phyloP scores from a whole-genome alignment of 30 jellyfish, hydroid and myxozoan species.

The Morbakka virulenta region DNA sequence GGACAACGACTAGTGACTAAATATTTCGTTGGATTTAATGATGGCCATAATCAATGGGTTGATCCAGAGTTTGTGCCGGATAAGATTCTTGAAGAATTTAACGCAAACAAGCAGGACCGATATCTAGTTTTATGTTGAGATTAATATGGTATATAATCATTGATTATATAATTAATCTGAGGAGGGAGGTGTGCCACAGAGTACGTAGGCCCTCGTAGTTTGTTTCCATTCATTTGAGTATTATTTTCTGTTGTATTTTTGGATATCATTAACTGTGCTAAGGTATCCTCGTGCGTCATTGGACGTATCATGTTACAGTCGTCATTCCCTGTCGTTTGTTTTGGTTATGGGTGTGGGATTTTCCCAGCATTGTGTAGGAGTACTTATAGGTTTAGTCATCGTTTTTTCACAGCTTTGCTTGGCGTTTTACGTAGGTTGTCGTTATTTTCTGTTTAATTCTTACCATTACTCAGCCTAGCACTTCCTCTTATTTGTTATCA shows the following conservation, averaged over 20 bases:
- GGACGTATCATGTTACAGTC: not conserved
- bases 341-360: not conserved
- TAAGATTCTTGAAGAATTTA: constrained; percentile 21
- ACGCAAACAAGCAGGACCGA: constrained; percentile 23
- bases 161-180: constrained; percentile 7
- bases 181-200: constrained; percentile 48
- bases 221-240: not conserved
- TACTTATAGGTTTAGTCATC: not conserved
- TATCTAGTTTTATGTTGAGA: not conserved
- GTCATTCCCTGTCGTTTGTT: not conserved
- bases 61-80: constrained; percentile 34
- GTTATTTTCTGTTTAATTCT: too few relatives aligned
- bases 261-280: not conserved
- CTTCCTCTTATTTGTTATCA: too few relatives aligned
- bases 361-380: not conserved
- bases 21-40: constrained; percentile 21
- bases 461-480: too few relatives aligned
- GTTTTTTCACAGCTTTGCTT: too few relatives aligned
- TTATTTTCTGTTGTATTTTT: not conserved
- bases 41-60: constrained; percentile 36
- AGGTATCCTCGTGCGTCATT: too few relatives aligned
- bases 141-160: not conserved
- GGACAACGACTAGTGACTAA: constrained; percentile 32
- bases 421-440: too few relatives aligned
- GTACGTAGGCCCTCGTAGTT: too few relatives aligned